Conservation (phyloP, 2,888 invertebrate genomes). For the Gibbula magus region DNA sequence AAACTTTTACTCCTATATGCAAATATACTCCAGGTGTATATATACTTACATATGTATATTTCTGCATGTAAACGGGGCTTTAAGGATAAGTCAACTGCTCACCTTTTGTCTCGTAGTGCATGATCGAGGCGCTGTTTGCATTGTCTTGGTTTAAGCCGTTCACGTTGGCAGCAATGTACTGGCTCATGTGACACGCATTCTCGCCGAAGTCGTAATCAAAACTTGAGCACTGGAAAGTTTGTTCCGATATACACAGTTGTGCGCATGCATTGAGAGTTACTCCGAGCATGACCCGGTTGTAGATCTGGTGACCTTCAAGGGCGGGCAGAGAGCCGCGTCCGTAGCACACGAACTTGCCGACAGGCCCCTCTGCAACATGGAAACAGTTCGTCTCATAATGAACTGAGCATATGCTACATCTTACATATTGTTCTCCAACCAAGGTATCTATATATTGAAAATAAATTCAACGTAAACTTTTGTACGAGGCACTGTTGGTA, state of each 20-base stretch:
- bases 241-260: constrained; percentile 67
- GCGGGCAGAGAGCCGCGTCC: constrained; percentile 66
- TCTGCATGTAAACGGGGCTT: too few relatives aligned
- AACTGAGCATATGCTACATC: too few relatives aligned
- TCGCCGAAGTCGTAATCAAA: constrained; percentile 69
- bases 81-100: too few relatives aligned
- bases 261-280: constrained; percentile 69
- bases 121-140: constrained; percentile 52
- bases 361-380: constrained; percentile 61
- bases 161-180: constrained; percentile 68
- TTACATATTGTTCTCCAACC: too few relatives aligned
- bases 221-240: constrained; percentile 65
- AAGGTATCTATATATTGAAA: too few relatives aligned
- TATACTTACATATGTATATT: too few relatives aligned
- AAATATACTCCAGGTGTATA: too few relatives aligned
- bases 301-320: constrained; percentile 63
- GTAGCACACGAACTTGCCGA: constrained; percentile 69
- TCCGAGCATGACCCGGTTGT: constrained; percentile 65
- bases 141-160: constrained; percentile 61
- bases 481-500: too few relatives aligned
- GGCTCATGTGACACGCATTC: constrained; percentile 68
- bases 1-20: too few relatives aligned
- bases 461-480: too few relatives aligned
- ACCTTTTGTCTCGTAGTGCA: constrained; percentile 72
- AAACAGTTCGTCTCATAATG: neutral